These are phyloP conservation scores for Drosophila suboccidentalis DNA, from an alignment of 2,888 invertebrate species.

Conservation along the genomic window DNA sequence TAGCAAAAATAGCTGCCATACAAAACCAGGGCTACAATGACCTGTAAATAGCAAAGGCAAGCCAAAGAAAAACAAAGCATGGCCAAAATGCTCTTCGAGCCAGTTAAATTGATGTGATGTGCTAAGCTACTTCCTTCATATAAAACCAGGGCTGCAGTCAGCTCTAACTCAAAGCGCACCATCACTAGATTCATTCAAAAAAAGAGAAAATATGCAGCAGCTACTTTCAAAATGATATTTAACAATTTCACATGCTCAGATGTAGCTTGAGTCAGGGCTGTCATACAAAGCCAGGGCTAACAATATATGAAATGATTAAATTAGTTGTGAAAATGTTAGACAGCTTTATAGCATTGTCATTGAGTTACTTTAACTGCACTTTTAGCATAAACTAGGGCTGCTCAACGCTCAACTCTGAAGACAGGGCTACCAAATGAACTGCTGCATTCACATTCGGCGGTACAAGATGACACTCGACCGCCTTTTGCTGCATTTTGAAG, in stretches of 20 bases:
- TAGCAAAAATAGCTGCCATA: conserved; percentile 6
- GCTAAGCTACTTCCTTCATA: neutral
- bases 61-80: too few species aligned
- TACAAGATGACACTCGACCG: conserved; percentile 34
- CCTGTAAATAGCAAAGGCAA: too few species aligned
- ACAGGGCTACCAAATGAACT: conserved; percentile 3
- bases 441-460: neutral
- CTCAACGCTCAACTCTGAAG: neutral
- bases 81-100: too few species aligned
- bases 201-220: neutral
- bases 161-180: neutral
- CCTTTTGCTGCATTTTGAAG: conserved; percentile 32
- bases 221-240: too few species aligned
- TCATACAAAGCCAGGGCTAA: conserved; percentile 16
- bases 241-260: neutral
- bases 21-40: conserved; percentile 7
- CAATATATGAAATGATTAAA: neutral
- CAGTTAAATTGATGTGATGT: too few species aligned
- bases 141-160: conserved; percentile 5
- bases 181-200: neutral
- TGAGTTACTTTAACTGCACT: neutral
- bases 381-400: neutral
- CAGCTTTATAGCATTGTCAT: neutral
- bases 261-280: neutral
- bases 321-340: neutral